Conservation (phyloP, 2,888 invertebrate genomes). For the Chromoteleia sp. region DNA sequence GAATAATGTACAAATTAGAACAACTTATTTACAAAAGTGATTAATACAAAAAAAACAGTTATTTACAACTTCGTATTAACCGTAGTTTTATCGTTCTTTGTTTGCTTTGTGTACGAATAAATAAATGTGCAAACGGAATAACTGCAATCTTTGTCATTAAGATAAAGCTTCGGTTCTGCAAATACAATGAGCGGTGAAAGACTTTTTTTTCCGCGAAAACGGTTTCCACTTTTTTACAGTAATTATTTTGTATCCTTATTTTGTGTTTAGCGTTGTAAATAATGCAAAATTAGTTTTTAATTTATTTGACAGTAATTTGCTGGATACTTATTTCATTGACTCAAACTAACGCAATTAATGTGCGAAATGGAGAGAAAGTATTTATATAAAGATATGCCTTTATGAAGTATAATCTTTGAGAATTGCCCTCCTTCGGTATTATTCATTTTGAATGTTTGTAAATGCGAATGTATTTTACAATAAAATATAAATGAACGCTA, state of each 20-base stretch:
- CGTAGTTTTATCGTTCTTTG: slow-evolving; percentile 22
- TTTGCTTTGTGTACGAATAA: slow-evolving; percentile 28
- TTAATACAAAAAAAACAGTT: slow-evolving; percentile 12
- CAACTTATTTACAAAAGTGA: slow-evolving; percentile 2
- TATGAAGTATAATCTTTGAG: slow-evolving; percentile 1
- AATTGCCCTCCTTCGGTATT: neutral
- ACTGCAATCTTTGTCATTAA: slow-evolving; percentile 21
- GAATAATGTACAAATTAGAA: neutral
- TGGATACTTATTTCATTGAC: neutral
- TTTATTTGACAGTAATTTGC: neutral
- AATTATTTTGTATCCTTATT: neutral
- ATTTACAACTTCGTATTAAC: neutral
- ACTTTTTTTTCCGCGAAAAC: slow-evolving; percentile 28
- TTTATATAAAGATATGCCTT: neutral
- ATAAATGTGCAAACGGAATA: slow-evolving; percentile 28
- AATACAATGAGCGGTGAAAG: slow-evolving; percentile 35
- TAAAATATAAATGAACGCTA: too few species aligned
- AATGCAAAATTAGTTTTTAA: slow-evolving; percentile 3
- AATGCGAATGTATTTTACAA: neutral
- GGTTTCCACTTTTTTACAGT: slow-evolving; percentile 33
- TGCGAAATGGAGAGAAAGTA: slow-evolving; percentile 4
- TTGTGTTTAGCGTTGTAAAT: neutral
- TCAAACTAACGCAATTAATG: neutral
- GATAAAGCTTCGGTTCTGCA: slow-evolving; percentile 8
- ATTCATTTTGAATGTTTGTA: too few species aligned